Base-by-base conservation (phyloP, 2,113 vertebrate genomes). In the Cricetomys ansorgei region DNA sequence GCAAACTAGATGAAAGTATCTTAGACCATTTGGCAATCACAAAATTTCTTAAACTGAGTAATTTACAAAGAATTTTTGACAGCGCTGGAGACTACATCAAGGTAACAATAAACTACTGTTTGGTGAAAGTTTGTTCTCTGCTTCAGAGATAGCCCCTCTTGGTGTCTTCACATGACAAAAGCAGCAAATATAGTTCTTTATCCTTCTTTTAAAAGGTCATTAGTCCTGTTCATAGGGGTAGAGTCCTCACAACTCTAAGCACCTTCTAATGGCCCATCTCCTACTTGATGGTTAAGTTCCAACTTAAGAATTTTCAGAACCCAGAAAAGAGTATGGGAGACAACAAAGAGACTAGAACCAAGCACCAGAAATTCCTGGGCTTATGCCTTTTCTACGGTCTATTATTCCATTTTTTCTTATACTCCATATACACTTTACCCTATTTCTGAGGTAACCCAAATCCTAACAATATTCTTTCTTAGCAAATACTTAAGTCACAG, bases 301-400 rank as follows among this genome's bases (percentile, higher is more conserved):
- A 92, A 69, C 17, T 76, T 75, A 59, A 11, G 31, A 83, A 50
- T 57, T 83, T 92, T 92, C 40, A 92, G 90, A 67, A 3, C 34
- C 59, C 4, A 86, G n/a, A 40, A 88, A 55, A 92, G n/a, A 95
- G 11, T 75, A 89, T 69, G 19, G 73, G 10, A 87, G 53, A 4
- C 43, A 94, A 89, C 53, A 93, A 70, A 96, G 37, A 83, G 48
- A 69, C 73, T 45, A 96, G 0, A 15, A n/a, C 16, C 31, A 92
- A 94, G 13, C 4, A 76, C 31, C 83, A 92, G 48, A 95, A 96
- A 94, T 92, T 92, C 64, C 11, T 77, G n/a, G n/a, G 17, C 9
- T 89, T 90, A 45, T 92, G 31, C 5, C 10, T 70, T 92, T 92
- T 50, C 70, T 88, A 81, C 45, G 7, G 31, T 69, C 53, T 83